Evolutionary conservation across 1,140 invertebrate species (phyloP).

Genomic region (Meloidogyne chitwoodi): DNA sequence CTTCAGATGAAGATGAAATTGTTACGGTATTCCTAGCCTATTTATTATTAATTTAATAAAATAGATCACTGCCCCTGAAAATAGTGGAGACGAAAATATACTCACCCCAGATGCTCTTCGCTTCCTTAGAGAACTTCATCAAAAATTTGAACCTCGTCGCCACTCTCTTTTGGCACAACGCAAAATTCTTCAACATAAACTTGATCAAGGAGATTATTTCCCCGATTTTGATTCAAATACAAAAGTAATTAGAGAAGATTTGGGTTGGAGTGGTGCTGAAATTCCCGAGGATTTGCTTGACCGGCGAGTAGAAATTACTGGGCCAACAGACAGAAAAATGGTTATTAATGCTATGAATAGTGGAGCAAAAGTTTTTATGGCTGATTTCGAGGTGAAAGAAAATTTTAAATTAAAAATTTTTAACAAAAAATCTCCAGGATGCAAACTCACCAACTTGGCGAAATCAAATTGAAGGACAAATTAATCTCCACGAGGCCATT

Average conservation of each 20-base stretch:
- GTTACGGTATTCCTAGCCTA: conserved; percentile 35
- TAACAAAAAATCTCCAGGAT: conserved; percentile 59
- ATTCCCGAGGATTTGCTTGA: conserved; percentile 52
- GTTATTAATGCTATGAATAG: conserved; percentile 61
- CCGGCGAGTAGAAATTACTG: conserved; percentile 61
- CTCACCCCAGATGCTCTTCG: conserved; percentile 58
- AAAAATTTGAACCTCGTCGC: conserved; percentile 48
- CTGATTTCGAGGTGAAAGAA: conserved; percentile 57
- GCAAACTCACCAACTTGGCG: conserved; percentile 72
- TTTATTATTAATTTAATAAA: conserved; percentile 7
- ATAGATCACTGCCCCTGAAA: conserved; percentile 45
- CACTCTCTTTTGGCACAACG: conserved; percentile 45
- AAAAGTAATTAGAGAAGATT: conserved; percentile 42
- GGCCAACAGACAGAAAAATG: conserved; percentile 62
- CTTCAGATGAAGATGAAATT: conserved; percentile 58
- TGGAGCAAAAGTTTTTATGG: conserved; percentile 61
- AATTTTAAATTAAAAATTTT: not conserved
- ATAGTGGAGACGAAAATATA: conserved; percentile 52
- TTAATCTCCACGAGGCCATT: conserved; percentile 68
- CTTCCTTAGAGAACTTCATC: conserved; percentile 53
- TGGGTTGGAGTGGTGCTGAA: conserved; percentile 43
- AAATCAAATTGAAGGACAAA: conserved; percentile 68
- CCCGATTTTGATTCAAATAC: conserved; percentile 58
- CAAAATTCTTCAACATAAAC: conserved; percentile 38
- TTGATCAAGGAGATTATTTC: conserved; percentile 52